Base-by-base conservation (phyloP, 2,797 vertebrate species). In the Diglossa cyanea region DNA sequence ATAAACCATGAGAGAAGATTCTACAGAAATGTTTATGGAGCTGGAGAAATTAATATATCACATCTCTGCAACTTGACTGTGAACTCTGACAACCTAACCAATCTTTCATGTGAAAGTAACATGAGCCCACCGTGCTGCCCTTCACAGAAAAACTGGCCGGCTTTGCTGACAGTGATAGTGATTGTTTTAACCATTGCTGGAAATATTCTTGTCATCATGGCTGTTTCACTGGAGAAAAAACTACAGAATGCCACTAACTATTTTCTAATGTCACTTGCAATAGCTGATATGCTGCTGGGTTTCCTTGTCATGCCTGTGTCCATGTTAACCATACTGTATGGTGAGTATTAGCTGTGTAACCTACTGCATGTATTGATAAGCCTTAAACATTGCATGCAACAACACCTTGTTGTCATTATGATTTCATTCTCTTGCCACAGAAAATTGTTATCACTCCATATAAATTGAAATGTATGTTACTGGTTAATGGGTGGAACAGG, bases 191-290 rank as follows among this genome's bases (percentile, higher is more conserved):
- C 99, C 11, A 99, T 99, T 87, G 98, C 98, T 90, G 99, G 99
- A 28, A 99, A 99, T 98, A 99, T 99, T 96, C 98, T 99, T 90
- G 99, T 99, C 96, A 99, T 99, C 96, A 98, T 99, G 98, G 99
- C 99, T 11, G 99, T 99, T 53, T 99, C 99, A 30, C 97, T 99
- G 97, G 99, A 99, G 98, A 99, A 99, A 97, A 99, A 99, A 95
- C 98, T 99, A 94, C 99, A 99, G 97, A 99, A 99, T 21, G 99
- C 99, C 95, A 99, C 99, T 44, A 99, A 99, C 98, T 99, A 99
- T 93, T 99, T 99, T 97, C 96, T 99, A 97, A 99, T 99, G 98
- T 99, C 99, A 24, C 98, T 99, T 95, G 99, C 99, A 19, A 98
- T 99, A 84, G 98, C 99, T 11, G 99, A 99, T 97, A 99, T 99